Conservation (phyloP, 2,113 vertebrate genomes). For the Bubo bubo region DNA sequence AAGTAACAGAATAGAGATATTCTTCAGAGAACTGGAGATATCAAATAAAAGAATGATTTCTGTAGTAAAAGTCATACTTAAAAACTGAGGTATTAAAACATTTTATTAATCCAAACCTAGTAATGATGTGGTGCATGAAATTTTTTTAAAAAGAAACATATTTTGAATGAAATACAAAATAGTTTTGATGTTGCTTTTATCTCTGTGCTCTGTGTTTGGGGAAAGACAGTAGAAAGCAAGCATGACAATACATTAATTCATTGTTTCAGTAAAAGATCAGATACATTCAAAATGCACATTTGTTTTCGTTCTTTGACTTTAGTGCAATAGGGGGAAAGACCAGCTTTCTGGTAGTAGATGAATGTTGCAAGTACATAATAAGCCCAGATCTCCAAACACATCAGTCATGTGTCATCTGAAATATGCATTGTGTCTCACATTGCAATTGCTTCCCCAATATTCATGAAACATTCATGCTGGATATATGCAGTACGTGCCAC, state of each 20-base stretch:
- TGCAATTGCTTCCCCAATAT: slow-evolving; percentile 25
- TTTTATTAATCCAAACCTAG: background rate
- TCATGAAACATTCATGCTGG: slow-evolving; percentile 55
- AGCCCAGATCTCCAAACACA: slow-evolving; percentile 55
- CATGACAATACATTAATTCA: slow-evolving; percentile 59
- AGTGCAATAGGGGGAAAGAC: slow-evolving; percentile 15
- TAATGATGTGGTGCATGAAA: background rate
- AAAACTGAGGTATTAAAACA: background rate
- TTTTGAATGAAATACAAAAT: background rate
- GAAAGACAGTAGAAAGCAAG: slow-evolving; percentile 40
- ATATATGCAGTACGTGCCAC: background rate
- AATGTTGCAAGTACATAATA: slow-evolving; percentile 57
- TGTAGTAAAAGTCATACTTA: background rate
- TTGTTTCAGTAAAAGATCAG: slow-evolving; percentile 59
- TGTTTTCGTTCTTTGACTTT: slow-evolving; percentile 50
- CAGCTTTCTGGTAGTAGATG: slow-evolving; percentile 38
- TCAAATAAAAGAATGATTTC: background rate
- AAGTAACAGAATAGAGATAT: background rate
- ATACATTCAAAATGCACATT: slow-evolving; percentile 52
- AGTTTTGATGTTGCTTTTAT: slow-evolving; percentile 3
- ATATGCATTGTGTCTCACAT: slow-evolving; percentile 30
- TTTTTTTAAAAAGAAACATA: background rate
- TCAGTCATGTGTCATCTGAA: slow-evolving; percentile 60
- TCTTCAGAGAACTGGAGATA: background rate
- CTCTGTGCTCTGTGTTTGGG: slow-evolving; percentile 17